phyloP scores from a whole-genome alignment of 1,140 invertebrate species.

The Popillia japonica region DNA sequence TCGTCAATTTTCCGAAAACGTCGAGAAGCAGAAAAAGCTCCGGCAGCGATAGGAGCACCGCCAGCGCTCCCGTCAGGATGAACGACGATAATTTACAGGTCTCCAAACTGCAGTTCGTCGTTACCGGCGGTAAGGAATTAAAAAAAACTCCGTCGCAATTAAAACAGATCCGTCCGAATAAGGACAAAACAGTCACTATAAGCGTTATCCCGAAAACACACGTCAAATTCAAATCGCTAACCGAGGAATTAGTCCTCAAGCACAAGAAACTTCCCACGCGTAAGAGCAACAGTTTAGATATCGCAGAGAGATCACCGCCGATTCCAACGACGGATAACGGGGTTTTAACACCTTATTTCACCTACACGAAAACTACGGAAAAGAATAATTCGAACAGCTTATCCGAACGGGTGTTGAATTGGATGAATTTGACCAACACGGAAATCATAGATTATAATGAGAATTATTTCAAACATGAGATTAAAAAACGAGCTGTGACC shows the following conservation, averaged over 20 bases:
- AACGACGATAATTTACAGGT: slow-evolving; percentile 15
- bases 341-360: slow-evolving; percentile 11
- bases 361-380: background rate
- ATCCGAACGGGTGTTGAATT: slow-evolving; percentile 68
- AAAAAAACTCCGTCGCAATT: slow-evolving; percentile 20
- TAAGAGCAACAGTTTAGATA: background rate
- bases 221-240: slow-evolving; percentile 26
- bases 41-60: background rate
- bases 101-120: background rate
- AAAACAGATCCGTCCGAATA: background rate
- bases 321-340: background rate
- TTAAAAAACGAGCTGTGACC: slow-evolving; percentile 46
- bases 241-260: slow-evolving; percentile 21
- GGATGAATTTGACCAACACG: slow-evolving; percentile 65
- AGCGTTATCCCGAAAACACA: slow-evolving; percentile 1
- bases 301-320: background rate
- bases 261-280: slow-evolving; percentile 8
- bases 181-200: background rate
- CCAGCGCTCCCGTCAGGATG: background rate
- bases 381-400: slow-evolving; percentile 53
- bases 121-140: background rate
- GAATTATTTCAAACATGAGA: background rate
- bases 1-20: background rate
- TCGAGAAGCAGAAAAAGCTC: slow-evolving; percentile 1
- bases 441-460: background rate